A percentile compares a stretch with the other conserved stretches of the same genome.
phyloP scores from a whole-genome alignment of 2,888 invertebrate species.

The Spatulosminthurus flaviceps region DNA sequence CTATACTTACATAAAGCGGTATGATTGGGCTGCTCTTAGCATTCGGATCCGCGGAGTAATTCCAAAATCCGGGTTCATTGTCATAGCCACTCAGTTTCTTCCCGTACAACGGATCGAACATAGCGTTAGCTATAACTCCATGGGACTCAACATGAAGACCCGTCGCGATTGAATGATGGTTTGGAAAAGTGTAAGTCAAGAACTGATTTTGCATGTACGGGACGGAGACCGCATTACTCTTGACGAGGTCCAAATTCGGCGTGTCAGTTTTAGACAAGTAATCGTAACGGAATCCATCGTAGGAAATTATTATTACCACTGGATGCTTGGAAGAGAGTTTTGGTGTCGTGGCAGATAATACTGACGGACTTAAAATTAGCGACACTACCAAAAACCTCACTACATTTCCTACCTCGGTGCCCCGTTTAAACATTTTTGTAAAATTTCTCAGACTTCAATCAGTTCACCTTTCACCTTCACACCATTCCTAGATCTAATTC shows the following conservation, averaged over 20 bases:
- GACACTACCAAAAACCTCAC: no score
- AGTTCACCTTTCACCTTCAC: no score
- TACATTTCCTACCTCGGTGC: no score
- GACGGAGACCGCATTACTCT: constrained; percentile 70
- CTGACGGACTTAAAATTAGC: no score
- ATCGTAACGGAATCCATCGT: constrained; percentile 77
- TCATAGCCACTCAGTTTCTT: constrained; percentile 50
- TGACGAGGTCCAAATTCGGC: constrained; percentile 71
- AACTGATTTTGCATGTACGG: constrained; percentile 73
- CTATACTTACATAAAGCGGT: constrained; percentile 59
- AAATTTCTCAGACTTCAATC: no score
- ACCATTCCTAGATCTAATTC: no score
- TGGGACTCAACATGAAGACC: constrained; percentile 76
- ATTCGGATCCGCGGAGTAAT: constrained; percentile 46
- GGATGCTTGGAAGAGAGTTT: constrained; percentile 52
- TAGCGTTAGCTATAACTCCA: constrained; percentile 74
- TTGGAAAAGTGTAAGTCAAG: constrained; percentile 77
- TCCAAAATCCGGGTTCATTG: constrained; percentile 57
- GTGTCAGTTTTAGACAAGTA: constrained; percentile 71
- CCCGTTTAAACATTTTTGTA: no score
- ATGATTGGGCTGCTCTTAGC: constrained; percentile 38
- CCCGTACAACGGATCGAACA: constrained; percentile 69
- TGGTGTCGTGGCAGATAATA: no score
- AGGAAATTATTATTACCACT: constrained; percentile 72
- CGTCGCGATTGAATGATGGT: constrained; percentile 76